Base-by-base conservation (phyloP, 2,797 vertebrate species). In the Microchirus variegatus region DNA sequence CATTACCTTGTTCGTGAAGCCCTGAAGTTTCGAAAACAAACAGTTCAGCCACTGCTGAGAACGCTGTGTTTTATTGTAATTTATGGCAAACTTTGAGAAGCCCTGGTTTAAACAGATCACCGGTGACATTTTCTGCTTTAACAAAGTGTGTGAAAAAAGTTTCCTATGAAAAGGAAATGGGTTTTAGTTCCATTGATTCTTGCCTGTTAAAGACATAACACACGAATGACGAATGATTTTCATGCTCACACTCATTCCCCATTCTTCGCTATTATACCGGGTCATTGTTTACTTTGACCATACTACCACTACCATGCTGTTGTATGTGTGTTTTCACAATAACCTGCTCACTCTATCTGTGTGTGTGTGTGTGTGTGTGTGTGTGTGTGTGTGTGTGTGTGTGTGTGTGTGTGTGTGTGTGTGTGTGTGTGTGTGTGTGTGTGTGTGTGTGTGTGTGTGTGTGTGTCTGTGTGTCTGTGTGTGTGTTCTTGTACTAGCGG, bases 221-320 rank as follows among this genome's bases (percentile, higher is more conserved):
- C 70, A 68, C 68, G 75, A 78, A 79, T 75, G 37, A 80, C 70
- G n/a, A n/a, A n/a, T n/a, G n/a, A 13, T 65, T 14, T 19, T 47
- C 43, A n/a, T 1, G 15, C 31, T 73, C 36, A 59, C 48, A 62
- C 48, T 51, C 18, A 66, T 10, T 14, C n/a, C 4, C 4, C n/a
- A 31, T 16, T 14, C 45, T 52, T 45, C 44, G 62, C 44, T 64
- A 37, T 57, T 37, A n/a, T 12, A n/a, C n/a, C n/a, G n/a, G n/a
- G n/a, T n/a, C n/a, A n/a, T n/a, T n/a, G n/a, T n/a, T n/a, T n/a
- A n/a, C n/a, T n/a, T n/a, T n/a, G 9, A 47, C 35, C 31, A 7
- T 10, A 4, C 31, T 51, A 19, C 17, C 37, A 49, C 10, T 16
- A 18, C n/a, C n/a, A n/a, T n/a, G n/a, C n/a, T n/a, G n/a, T 49